Percentiles rank a stretch among this genome's conserved stretches.
Conservation (phyloP, 2,113 vertebrate genomes). For the Riparia riparia region DNA sequence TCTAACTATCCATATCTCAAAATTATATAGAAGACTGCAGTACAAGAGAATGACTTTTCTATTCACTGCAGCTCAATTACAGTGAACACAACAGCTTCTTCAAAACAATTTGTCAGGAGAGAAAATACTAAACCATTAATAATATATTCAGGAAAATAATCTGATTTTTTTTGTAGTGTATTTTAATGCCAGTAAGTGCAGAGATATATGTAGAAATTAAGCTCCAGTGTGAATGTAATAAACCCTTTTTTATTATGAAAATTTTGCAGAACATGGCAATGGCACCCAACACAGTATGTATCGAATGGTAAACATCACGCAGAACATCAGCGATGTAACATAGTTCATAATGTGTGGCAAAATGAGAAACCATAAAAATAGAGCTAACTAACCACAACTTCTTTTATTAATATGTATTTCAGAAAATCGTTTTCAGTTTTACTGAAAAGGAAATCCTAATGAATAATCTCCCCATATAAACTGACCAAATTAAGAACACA, state of each 20-base stretch:
- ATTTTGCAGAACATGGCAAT: not conserved
- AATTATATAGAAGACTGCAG: conserved; percentile 52
- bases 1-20: conserved; percentile 56
- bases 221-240: not conserved
- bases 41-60: conserved; percentile 38
- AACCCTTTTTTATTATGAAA: not conserved
- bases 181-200: conserved; percentile 17
- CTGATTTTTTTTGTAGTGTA: not conserved
- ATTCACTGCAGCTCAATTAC: conserved; percentile 55
- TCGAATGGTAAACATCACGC: not conserved
- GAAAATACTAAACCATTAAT: conserved; percentile 1
- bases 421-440: conserved; percentile 38
- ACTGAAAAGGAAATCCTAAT: conserved; percentile 10
- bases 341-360: not conserved
- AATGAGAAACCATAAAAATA: not conserved
- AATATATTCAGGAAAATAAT: conserved; percentile 1
- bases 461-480: not conserved
- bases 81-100: conserved; percentile 42
- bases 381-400: not conserved
- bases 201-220: not conserved
- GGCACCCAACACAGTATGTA: not conserved
- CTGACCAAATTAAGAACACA: not conserved
- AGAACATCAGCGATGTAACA: not conserved
- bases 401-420: not conserved
- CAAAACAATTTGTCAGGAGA: conserved; percentile 33